These are phyloP conservation scores for Erebia palarica DNA, from an alignment of 2,888 invertebrate species.

Conservation along the genomic window DNA sequence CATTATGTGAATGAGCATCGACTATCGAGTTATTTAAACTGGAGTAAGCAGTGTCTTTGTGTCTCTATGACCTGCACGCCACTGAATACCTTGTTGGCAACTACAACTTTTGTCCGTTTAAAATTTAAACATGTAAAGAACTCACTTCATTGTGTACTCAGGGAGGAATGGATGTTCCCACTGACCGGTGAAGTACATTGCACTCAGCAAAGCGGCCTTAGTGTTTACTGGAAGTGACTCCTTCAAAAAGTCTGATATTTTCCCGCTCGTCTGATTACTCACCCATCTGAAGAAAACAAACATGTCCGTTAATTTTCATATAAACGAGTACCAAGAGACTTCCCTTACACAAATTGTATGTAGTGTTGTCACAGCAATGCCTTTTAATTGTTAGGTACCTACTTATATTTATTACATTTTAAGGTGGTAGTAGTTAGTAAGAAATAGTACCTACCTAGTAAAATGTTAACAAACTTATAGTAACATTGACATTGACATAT, in stretches of 20 bases:
- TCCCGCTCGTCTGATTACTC: conserved; percentile 81
- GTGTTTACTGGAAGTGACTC: conserved; percentile 79
- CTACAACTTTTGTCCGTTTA: too few relatives aligned
- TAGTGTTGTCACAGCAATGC: not conserved
- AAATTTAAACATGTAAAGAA: conserved; percentile 18
- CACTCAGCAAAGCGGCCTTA: conserved; percentile 84
- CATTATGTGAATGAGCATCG: too few relatives aligned
- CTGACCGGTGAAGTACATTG: conserved; percentile 87
- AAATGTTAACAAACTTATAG: too few relatives aligned
- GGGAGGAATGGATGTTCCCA: conserved; percentile 86
- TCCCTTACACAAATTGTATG: not conserved
- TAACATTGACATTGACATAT: too few relatives aligned
- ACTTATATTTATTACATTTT: too few relatives aligned
- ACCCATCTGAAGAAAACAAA: conserved; percentile 81
- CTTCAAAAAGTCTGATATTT: conserved; percentile 83
- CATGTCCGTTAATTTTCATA: not conserved
- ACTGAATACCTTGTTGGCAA: too few relatives aligned
- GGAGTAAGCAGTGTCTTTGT: too few relatives aligned
- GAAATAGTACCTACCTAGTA: too few relatives aligned
- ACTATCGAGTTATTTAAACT: too few relatives aligned
- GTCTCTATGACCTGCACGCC: too few relatives aligned
- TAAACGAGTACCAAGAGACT: not conserved
- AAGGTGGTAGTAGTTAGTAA: too few relatives aligned
- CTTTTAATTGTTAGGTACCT: not conserved
- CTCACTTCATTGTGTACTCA: conserved; percentile 80